Conservation (phyloP, 2,113 vertebrate species). For the Oryzias melastigma region DNA sequence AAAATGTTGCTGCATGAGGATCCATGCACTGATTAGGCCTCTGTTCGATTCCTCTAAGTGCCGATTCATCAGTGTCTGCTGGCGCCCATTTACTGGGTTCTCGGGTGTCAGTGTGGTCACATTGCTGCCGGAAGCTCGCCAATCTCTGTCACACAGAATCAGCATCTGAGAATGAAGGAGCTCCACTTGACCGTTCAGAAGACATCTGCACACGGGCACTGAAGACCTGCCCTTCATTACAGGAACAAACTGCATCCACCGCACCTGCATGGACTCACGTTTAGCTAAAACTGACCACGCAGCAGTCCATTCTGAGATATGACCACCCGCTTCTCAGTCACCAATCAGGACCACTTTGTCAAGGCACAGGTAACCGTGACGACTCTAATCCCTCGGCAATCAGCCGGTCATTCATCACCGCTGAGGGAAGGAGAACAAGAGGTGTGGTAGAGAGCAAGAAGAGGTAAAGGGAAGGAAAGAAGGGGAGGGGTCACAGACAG, state of each 20-base stretch:
- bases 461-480: conserved; percentile 2
- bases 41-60: conserved; percentile 64
- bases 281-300: conserved; percentile 35
- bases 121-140: conserved; percentile 67
- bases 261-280: conserved; percentile 28
- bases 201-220: conserved; percentile 9
- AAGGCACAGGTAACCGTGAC: conserved; percentile 77
- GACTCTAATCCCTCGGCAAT: conserved; percentile 75
- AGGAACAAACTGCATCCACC: conserved; percentile 51
- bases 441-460: conserved; percentile 29
- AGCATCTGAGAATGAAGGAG: conserved; percentile 31
- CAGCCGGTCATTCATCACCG: conserved; percentile 73
- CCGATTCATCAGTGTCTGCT: conserved; percentile 74
- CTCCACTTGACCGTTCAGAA: conserved; percentile 34
- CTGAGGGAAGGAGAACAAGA: conserved; percentile 41
- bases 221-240: conserved; percentile 33
- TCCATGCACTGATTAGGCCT: conserved; percentile 73
- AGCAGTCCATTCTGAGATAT: conserved; percentile 47
- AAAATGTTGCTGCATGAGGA: conserved; percentile 72
- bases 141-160: conserved; percentile 70
- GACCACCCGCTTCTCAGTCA: conserved; percentile 58
- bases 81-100: conserved; percentile 55
- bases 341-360: conserved; percentile 77
- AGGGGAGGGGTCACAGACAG: conserved; percentile 54
- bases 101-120: conserved; percentile 69